These are phyloP conservation scores for Calyptomena viridis DNA, from an alignment of 2,113 vertebrate genomes.

Conservation along the genomic window DNA sequence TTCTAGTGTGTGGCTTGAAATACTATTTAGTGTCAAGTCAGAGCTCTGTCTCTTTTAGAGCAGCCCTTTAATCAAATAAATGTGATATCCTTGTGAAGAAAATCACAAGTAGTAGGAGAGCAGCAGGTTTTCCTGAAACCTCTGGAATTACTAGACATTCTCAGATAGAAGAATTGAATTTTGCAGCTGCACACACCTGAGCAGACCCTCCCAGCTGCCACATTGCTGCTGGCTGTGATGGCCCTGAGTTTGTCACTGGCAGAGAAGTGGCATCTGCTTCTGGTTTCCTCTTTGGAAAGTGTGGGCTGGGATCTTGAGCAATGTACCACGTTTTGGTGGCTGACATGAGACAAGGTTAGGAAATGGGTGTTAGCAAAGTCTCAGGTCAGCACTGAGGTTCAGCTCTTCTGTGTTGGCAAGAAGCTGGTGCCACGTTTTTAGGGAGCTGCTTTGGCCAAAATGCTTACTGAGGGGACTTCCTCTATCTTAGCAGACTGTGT, in stretches of 20 bases:
- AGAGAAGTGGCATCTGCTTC: not conserved
- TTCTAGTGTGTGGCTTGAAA: not conserved
- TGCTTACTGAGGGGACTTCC: conserved; percentile 7
- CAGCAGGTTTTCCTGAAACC: not conserved
- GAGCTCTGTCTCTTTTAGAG: not conserved
- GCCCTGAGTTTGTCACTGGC: not conserved
- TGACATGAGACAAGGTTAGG: not conserved
- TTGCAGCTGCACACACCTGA: not conserved
- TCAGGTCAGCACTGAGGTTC: not conserved
- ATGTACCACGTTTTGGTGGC: not conserved
- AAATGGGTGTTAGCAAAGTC: not conserved
- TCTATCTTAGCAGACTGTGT: not conserved
- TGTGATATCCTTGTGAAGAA: not conserved
- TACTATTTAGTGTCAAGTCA: not conserved
- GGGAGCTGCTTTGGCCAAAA: not conserved
- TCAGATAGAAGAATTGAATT: not conserved
- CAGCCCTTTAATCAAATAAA: not conserved
- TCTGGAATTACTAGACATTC: not conserved
- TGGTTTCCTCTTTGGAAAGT: not conserved
- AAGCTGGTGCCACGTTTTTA: not conserved
- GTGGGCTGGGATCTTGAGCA: not conserved
- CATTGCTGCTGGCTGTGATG: not conserved
- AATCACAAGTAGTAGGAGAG: not conserved
- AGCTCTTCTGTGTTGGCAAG: not conserved
- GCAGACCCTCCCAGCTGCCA: not conserved